These are phyloP conservation scores for Enoplosus armatus DNA, from an alignment of 2,797 vertebrate genomes.

Conservation along the genomic window DNA sequence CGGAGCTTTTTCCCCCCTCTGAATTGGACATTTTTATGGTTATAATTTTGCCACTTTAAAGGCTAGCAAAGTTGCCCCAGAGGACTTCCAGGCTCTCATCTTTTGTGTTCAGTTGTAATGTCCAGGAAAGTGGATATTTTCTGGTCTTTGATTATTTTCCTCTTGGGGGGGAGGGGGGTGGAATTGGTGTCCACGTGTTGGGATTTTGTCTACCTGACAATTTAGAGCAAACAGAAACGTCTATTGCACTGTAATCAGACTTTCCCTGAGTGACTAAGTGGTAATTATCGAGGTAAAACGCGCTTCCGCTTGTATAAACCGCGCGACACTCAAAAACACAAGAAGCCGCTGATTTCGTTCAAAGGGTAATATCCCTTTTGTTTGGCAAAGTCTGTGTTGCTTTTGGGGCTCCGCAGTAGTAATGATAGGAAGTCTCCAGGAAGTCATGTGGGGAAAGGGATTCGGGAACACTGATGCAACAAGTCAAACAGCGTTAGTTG, in stretches of 20 bases:
- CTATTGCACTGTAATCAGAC: conserved; percentile 39
- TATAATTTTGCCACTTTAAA: conserved; percentile 93
- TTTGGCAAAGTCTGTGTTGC: no score
- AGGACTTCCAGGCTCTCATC: conserved; percentile 86
- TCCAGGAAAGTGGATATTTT: conserved; percentile 87
- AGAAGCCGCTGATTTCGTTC: no score
- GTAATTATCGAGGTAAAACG: background rate
- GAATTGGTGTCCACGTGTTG: conserved; percentile 53
- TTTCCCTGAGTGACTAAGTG: conserved; percentile 63
- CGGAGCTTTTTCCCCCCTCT: conserved; percentile 88
- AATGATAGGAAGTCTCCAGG: no score
- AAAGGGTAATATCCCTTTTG: no score
- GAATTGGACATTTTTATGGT: conserved; percentile 94
- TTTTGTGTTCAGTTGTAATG: conserved; percentile 84
- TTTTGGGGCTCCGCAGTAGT: no score
- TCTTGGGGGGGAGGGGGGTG: conserved; percentile 46
- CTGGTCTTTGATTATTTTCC: conserved; percentile 77
- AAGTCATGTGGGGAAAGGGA: no score
- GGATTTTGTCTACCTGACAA: conserved; percentile 35
- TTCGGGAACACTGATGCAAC: no score
- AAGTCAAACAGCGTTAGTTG: no score
- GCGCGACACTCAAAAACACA: no score
- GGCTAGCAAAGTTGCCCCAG: conserved; percentile 88
- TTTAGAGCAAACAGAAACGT: conserved; percentile 50
- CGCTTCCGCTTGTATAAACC: background rate